phyloP scores from a whole-genome alignment of 1,140 invertebrate species.

The Drosophila nasuta region DNA sequence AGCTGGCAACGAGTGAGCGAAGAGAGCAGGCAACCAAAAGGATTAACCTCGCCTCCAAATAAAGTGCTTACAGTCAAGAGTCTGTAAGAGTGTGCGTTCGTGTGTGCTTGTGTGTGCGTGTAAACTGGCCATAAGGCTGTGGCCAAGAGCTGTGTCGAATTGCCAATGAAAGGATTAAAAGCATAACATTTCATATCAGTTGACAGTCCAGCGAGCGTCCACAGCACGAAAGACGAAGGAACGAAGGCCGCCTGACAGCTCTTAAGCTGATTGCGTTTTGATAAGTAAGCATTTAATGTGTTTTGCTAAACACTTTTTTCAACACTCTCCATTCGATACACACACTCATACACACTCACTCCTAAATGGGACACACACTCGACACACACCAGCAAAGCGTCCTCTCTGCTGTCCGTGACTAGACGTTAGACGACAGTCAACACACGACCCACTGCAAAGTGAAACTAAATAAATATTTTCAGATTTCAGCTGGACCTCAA shows the following conservation, averaged over 20 bases:
- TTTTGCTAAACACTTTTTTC: constrained; percentile 72
- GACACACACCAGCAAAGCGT: constrained; percentile 12
- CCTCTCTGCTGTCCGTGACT: constrained; percentile 43
- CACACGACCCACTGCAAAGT: constrained; percentile 58
- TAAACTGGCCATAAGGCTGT: constrained; percentile 47
- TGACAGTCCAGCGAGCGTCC: constrained; percentile 37
- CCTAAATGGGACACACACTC: constrained; percentile 4
- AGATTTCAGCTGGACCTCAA: constrained; percentile 33
- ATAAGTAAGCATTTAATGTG: constrained; percentile 84
- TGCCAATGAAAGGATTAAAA: constrained; percentile 72
- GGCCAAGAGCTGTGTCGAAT: constrained; percentile 47
- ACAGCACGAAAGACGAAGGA: constrained; percentile 1
- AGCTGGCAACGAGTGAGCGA: neutral
- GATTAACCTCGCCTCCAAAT: constrained; percentile 31
- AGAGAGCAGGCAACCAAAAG: constrained; percentile 25
- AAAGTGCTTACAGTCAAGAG: constrained; percentile 1
- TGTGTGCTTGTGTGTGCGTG: constrained; percentile 30
- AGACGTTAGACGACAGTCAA: constrained; percentile 7
- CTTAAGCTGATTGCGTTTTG: constrained; percentile 78
- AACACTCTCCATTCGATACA: constrained; percentile 29
- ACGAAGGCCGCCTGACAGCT: constrained; percentile 31
- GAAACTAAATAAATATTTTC: constrained; percentile 82
- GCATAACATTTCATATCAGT: constrained; percentile 68
- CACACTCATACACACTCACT: constrained; percentile 14
- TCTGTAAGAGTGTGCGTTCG: neutral